A percentile compares a stretch with the other conserved stretches of the same genome.
These are phyloP conservation scores for Phaonia tiefii DNA, from an alignment of 2,888 invertebrate species.

Conservation along the genomic window DNA sequence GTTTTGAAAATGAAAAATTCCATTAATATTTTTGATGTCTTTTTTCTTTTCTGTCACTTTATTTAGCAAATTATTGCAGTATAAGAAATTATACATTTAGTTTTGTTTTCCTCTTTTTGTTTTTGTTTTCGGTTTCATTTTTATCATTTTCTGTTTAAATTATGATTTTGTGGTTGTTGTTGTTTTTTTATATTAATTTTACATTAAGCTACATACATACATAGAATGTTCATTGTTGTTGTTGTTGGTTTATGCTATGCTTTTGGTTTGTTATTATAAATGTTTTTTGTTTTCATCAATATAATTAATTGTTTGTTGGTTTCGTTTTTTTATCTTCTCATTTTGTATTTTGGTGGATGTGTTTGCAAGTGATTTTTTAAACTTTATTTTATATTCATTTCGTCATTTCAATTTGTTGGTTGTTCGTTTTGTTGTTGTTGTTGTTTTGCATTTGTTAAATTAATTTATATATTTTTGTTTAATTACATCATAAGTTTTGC, in stretches of 20 bases:
- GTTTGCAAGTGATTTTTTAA: slow-evolving; percentile 73
- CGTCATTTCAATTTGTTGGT: slow-evolving; percentile 44
- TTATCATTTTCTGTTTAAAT: slow-evolving; percentile 41
- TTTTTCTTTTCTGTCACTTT: slow-evolving; percentile 67
- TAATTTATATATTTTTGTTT: slow-evolving; percentile 44
- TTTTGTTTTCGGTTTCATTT: slow-evolving; percentile 40
- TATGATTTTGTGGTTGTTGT: slow-evolving; percentile 19
- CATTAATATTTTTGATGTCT: slow-evolving; percentile 38
- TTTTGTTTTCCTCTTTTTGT: slow-evolving; percentile 46
- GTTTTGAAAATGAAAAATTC: too few relatives aligned
- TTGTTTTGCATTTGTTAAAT: slow-evolving; percentile 38
- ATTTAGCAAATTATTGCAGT: slow-evolving; percentile 76
- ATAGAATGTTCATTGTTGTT: slow-evolving; percentile 69
- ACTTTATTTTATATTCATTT: slow-evolving; percentile 51
- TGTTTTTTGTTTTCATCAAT: slow-evolving; percentile 55
- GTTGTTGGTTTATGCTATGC: slow-evolving; percentile 66
- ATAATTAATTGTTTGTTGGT: slow-evolving; percentile 71
- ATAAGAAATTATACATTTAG: slow-evolving; percentile 74
- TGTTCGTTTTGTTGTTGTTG: slow-evolving; percentile 28
- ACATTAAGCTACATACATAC: slow-evolving; percentile 72
- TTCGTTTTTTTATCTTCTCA: slow-evolving; percentile 70
- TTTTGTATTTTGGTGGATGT: slow-evolving; percentile 78
- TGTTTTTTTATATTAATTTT: slow-evolving; percentile 55
- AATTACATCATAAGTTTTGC: slow-evolving; percentile 34
- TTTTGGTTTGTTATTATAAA: slow-evolving; percentile 46